Evolutionary conservation across 2,113 vertebrate genomes (phyloP).

Genomic region (Nerophis ophidion): DNA sequence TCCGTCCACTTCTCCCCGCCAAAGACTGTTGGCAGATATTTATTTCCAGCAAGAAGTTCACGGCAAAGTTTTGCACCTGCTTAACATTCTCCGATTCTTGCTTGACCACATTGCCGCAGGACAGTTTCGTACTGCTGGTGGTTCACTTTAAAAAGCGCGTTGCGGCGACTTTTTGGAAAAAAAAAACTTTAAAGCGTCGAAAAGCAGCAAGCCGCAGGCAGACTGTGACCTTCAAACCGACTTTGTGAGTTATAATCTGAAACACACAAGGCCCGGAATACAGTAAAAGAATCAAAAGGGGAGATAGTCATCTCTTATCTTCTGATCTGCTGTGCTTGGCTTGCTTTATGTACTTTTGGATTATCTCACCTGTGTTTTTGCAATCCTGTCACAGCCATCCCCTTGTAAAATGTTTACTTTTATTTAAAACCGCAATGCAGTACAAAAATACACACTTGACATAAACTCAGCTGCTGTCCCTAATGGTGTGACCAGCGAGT

Average conservation of each 20-base stretch:
- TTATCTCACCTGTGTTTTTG: background rate
- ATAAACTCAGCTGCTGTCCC: too few species aligned
- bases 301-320: background rate
- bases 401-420: background rate
- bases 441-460: too few species aligned
- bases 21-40: too few species aligned
- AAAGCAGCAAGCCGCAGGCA: constrained; percentile 15
- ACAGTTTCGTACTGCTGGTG: background rate
- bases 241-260: constrained; percentile 5
- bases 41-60: background rate
- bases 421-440: too few species aligned
- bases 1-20: constrained; percentile 3
- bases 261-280: constrained; percentile 6
- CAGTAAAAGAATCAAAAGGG: background rate
- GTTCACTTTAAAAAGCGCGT: background rate
- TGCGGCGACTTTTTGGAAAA: constrained; percentile 2
- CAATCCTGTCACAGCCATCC: background rate
- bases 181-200: constrained; percentile 11
- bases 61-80: background rate
- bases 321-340: background rate
- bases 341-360: background rate
- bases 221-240: background rate
- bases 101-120: too few species aligned
- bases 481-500: background rate
- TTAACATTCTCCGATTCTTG: too few species aligned